Evolutionary conservation across 1,140 invertebrate species (phyloP), one percentile per base, ranked within the genome.

Genomic region (Oryctes rhinoceros): DNA sequence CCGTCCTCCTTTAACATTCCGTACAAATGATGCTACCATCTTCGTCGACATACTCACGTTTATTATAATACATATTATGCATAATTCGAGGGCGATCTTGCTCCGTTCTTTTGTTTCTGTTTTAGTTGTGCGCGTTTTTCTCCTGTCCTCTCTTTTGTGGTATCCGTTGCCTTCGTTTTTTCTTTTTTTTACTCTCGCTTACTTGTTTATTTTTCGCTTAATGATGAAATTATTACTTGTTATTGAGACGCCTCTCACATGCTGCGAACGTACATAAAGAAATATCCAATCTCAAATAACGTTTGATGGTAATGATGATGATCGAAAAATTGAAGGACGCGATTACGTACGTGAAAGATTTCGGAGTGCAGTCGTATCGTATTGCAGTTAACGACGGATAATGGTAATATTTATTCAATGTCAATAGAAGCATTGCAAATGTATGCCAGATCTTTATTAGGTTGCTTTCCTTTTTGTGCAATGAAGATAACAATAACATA

Each of bases 51-150:
- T 71, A 9, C 13, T 71, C 65, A 37, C 65, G 3, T 24, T 71
- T 59, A 59, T 59, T 59, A n/a, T 59, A 59, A 59, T 59, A 59
- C 65, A 37, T 35, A 71, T 71, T 71, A 71, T 71, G 65, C 65
- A 71, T 71, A 71, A 71, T 71, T 71, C 65, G n/a, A 71, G 65
- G 3, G 65, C 65, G 65, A 71, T 71, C 24, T 71, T 71, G n/a
- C 20, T 59, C 5, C 53, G 13, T 59, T 15, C 18, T 59, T 18
- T 59, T 59, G 53, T 59, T 59, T 59, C 53, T 59, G 15, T 59
- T 59, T 59, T 18, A 59, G 13, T 59, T 59, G 15, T 59, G 4
- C 15, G 53, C 18, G 18, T 59, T 59, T n/a, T 59, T 59, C 18
- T 59, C 5, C n/a, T n/a, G 15, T 18, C 3, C n/a, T 39, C 7